phyloP scores from a whole-genome alignment of 2,888 invertebrate genomes.

The Spialia ferax region DNA sequence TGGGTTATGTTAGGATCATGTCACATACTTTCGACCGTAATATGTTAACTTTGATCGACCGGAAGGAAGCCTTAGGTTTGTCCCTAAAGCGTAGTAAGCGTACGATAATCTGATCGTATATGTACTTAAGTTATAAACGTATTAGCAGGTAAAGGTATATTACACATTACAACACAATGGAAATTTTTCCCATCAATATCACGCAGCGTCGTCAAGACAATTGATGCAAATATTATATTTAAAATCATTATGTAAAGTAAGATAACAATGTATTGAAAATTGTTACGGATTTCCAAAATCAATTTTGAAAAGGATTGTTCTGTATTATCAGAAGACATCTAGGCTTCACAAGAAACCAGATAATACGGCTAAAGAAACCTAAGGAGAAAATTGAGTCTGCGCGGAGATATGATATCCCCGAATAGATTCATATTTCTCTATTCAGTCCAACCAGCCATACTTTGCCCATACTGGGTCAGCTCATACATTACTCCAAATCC shows the following conservation, averaged over 20 bases:
- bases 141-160: too few species aligned
- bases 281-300: too few species aligned
- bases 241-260: too few species aligned
- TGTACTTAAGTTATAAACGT: not conserved
- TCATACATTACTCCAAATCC: conserved; percentile 33
- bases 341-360: not conserved
- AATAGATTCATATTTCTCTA: conserved; percentile 15
- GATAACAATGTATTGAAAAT: too few species aligned
- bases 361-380: not conserved
- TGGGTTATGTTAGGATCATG: conserved; percentile 21
- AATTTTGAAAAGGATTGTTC: not conserved
- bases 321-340: not conserved
- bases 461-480: conserved; percentile 21
- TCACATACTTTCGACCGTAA: conserved; percentile 29
- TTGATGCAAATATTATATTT: too few species aligned
- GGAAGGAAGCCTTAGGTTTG: conserved; percentile 27
- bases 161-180: too few species aligned
- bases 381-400: conserved; percentile 9
- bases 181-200: too few species aligned
- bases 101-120: conserved; percentile 11
- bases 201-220: too few species aligned
- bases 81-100: not conserved
- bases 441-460: conserved; percentile 21
- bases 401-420: conserved; percentile 4
- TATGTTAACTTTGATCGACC: conserved; percentile 19